These are phyloP conservation scores for Spodoptera litura DNA, from an alignment of 1,140 invertebrate genomes.

Conservation along the genomic window DNA sequence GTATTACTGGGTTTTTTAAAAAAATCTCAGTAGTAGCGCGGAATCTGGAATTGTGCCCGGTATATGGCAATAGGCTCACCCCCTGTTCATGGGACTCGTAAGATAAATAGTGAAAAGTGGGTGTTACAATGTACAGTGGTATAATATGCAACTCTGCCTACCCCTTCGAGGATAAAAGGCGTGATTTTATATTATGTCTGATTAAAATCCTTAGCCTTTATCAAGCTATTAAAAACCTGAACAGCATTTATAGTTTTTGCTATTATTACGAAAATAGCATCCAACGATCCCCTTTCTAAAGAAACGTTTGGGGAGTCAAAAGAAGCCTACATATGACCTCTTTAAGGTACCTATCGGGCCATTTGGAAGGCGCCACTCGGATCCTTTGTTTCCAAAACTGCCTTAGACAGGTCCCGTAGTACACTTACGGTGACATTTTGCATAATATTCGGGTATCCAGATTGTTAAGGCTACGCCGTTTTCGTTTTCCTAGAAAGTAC, in stretches of 20 bases:
- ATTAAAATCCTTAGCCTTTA: neutral
- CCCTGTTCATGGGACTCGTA: too few species aligned
- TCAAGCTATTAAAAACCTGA: conserved; percentile 6
- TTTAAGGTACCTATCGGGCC: conserved; percentile 45
- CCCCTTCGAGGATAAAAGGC: too few species aligned
- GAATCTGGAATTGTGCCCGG: too few species aligned
- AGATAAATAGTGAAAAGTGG: too few species aligned
- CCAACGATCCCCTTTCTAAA: neutral
- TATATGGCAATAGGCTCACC: too few species aligned
- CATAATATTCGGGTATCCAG: conserved; percentile 60
- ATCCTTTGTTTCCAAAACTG: conserved; percentile 57
- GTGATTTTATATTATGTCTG: too few species aligned
- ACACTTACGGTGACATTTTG: conserved; percentile 55
- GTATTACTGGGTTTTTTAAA: too few species aligned
- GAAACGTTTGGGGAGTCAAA: conserved; percentile 32
- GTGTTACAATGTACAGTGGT: too few species aligned
- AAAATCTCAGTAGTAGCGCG: too few species aligned
- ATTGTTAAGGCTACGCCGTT: conserved; percentile 53
- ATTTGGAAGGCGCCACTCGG: conserved; percentile 46
- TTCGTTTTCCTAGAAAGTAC: conserved; percentile 45
- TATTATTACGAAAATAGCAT: conserved; percentile 8
- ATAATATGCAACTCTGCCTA: too few species aligned
- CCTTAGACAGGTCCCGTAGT: conserved; percentile 57
- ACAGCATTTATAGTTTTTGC: neutral
- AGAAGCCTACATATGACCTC: conserved; percentile 45